Percentiles rank a stretch among this genome's conserved stretches.
These are phyloP conservation scores for Acronicta aceris DNA, from an alignment of 2,888 invertebrate species.

Conservation along the genomic window DNA sequence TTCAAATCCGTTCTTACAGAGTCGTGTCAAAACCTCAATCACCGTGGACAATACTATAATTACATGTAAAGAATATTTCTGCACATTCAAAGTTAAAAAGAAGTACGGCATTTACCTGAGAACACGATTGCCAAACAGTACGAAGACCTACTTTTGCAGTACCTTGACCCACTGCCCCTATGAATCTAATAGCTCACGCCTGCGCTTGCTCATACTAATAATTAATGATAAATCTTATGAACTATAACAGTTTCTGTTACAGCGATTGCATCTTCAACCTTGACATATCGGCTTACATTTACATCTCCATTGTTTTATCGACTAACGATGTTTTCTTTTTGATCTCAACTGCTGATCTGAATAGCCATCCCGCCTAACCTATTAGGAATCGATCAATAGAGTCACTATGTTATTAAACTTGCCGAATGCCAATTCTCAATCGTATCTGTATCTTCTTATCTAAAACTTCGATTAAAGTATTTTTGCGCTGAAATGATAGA, in stretches of 20 bases:
- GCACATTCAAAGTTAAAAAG: slow-evolving; percentile 46
- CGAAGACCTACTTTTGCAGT: slow-evolving; percentile 54
- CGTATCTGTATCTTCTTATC: slow-evolving; percentile 24
- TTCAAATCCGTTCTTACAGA: slow-evolving; percentile 43
- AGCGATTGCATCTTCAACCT: slow-evolving; percentile 42
- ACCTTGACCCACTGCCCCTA: slow-evolving; percentile 60
- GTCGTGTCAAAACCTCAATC: slow-evolving; percentile 61
- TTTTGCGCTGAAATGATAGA: slow-evolving; percentile 9
- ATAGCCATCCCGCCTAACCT: not conserved
- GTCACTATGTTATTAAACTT: slow-evolving; percentile 39
- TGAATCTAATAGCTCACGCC: slow-evolving; percentile 53
- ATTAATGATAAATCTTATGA: slow-evolving; percentile 49
- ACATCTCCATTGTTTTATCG: slow-evolving; percentile 49
- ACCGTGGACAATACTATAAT: slow-evolving; percentile 61
- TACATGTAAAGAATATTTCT: slow-evolving; percentile 52
- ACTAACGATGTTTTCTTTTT: slow-evolving; percentile 18
- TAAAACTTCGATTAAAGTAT: slow-evolving; percentile 18
- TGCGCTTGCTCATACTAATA: slow-evolving; percentile 48
- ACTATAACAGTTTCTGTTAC: slow-evolving; percentile 35
- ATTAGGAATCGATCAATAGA: slow-evolving; percentile 37
- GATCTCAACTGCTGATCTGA: slow-evolving; percentile 23
- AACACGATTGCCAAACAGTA: slow-evolving; percentile 56
- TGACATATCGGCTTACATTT: slow-evolving; percentile 43
- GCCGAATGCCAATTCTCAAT: slow-evolving; percentile 33
- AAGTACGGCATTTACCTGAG: slow-evolving; percentile 54